phyloP scores from a whole-genome alignment of 2,113 vertebrate genomes.

The Mormyrus iriodes region DNA sequence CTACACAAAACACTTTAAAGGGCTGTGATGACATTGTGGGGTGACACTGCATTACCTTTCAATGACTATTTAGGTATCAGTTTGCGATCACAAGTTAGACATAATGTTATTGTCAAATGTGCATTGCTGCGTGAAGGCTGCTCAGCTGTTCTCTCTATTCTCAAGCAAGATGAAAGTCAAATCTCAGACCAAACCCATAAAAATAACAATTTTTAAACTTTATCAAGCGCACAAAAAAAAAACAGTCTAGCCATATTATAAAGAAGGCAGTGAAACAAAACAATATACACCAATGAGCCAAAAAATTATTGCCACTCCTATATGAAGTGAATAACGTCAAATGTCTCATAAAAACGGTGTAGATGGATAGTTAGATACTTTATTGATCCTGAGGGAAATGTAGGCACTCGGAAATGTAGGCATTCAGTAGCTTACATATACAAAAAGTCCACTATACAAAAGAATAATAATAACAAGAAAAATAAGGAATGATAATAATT shows the following conservation, averaged over 20 bases:
- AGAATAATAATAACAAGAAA: too few relatives aligned
- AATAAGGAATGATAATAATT: neutral
- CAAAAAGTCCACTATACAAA: neutral
- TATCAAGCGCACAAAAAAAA: neutral
- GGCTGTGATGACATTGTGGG: neutral
- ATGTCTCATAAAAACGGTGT: neutral
- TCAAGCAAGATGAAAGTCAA: neutral
- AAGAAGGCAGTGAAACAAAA: neutral
- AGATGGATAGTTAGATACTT: neutral
- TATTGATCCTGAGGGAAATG: neutral
- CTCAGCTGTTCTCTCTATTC: neutral
- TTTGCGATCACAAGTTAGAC: neutral
- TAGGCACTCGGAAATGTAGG: neutral
- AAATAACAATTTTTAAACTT: neutral
- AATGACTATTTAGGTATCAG: neutral
- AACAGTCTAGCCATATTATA: neutral
- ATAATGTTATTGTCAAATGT: neutral
- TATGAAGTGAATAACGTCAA: neutral
- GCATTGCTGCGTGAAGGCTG: neutral
- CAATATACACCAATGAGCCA: neutral
- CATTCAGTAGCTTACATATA: neutral
- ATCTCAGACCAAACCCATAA: neutral
- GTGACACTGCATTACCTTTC: neutral
- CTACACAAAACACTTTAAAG: neutral
- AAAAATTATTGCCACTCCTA: neutral